Evolutionary conservation across 2,797 vertebrate species (phyloP).

Genomic region (Cheracebus regulus): DNA sequence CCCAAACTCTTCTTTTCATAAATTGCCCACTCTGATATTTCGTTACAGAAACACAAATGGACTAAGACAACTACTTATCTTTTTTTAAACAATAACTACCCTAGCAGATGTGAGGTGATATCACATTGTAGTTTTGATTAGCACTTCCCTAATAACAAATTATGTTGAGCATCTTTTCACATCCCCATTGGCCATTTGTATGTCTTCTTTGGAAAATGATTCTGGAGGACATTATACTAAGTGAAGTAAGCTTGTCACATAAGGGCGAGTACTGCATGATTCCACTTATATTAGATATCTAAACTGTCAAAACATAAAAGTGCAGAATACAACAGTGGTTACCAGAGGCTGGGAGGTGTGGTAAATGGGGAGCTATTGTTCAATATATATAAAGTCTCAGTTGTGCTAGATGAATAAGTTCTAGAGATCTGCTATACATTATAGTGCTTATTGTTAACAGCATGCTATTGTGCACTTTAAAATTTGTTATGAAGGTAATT

Average conservation of each 20-base stretch:
- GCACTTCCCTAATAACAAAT: neutral
- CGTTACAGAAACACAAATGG: neutral
- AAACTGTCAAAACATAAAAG: neutral
- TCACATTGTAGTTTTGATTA: neutral
- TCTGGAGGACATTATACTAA: neutral
- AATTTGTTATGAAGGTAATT: neutral
- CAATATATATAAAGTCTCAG: neutral
- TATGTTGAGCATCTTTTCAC: neutral
- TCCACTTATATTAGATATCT: neutral
- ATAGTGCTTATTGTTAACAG: neutral
- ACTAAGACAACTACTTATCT: neutral
- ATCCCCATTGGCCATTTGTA: neutral
- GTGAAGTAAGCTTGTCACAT: neutral
- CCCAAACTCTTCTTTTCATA: too few relatives aligned
- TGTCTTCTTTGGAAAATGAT: neutral
- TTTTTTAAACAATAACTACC: neutral
- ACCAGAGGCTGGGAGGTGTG: neutral
- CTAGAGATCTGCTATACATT: neutral
- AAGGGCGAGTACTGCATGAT: neutral
- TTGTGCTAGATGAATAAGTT: neutral
- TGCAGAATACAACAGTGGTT: neutral
- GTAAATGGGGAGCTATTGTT: neutral
- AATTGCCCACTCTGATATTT: neutral
- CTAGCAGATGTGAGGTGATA: neutral
- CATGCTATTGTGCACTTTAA: neutral